Base-by-base conservation (phyloP, 2,888 invertebrate genomes). In the Cetonia aurata region DNA sequence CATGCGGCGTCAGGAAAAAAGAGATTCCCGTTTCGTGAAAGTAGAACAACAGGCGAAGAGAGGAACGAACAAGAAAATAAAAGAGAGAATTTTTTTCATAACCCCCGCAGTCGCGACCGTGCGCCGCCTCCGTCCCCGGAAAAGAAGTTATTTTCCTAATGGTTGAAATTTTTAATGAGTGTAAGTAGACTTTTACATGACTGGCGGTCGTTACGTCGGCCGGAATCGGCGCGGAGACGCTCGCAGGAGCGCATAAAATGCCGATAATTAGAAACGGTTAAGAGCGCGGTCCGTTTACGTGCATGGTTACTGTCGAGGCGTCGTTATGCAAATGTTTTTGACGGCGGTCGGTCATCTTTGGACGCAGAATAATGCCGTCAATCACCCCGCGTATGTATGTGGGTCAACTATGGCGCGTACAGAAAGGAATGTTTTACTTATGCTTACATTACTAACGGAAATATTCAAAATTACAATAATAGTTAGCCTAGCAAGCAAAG, bases 171-270 rank as follows among this genome's bases (percentile, higher is more conserved):
- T 60, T 69, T 69, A 62, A 69, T 69, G 69, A 52, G 31, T 50
- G 62, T 69, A 69, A 69, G 69, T 69, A 69, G 69, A 69, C 52
- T 62, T 69, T 69, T 69, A 59, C 69, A 69, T 69, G 69, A 69
- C 69, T 62, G 25, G 53, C 31, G 44, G 62, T 60, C 52, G 53
- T 69, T 69, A 69, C 44, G 53, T 25, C 25, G 42, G 55, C 69
- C 33, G 13, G 48, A 60, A 60, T 60, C 46, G 62, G 42, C 15
- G 13, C 53, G 52, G 17, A 53, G 53, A 42, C 59, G 42, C 62
- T 60, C 52, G 41, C 46, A 53, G 41, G 44, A 25, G 69, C 55
- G 69, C 69, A 60, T 69, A 60, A 60, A 69, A 69, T 69, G 52
- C 69, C 62, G 53, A 59, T 59, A 59, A 69, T 59, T 69, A 69